Conservation (phyloP, 2,797 vertebrate species). For the Anniella stebbinsi region DNA sequence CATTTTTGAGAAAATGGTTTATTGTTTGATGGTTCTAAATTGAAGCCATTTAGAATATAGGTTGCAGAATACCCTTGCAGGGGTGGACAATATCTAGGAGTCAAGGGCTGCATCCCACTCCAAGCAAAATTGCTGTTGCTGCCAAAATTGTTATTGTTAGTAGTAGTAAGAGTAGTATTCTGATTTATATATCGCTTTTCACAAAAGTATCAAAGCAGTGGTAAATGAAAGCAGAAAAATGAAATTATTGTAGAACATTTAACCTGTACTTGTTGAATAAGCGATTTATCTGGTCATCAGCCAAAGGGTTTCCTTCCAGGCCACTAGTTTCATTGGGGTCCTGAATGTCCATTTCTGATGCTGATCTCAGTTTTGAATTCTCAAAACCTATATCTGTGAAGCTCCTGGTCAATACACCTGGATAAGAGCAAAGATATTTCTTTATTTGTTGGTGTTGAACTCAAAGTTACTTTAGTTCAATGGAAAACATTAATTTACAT, state of each 20-base stretch:
- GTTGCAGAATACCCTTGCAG: not conserved
- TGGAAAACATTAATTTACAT: not conserved
- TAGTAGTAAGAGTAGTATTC: no score
- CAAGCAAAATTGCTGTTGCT: no score
- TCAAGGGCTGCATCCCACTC: no score
- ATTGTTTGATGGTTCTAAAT: not conserved
- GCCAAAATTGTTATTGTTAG: no score
- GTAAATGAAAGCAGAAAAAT: no score
- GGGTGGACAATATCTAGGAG: no score
- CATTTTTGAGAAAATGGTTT: not conserved
- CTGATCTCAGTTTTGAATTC: slow-evolving; percentile 49
- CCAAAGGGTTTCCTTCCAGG: slow-evolving; percentile 68
- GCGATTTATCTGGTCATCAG: slow-evolving; percentile 68
- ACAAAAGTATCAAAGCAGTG: no score
- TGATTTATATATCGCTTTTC: no score
- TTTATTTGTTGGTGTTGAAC: slow-evolving; percentile 42
- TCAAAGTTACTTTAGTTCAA: slow-evolving; percentile 39
- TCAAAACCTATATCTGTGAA: slow-evolving; percentile 38
- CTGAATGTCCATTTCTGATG: slow-evolving; percentile 53
- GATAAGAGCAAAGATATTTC: slow-evolving; percentile 52
- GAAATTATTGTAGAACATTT: not conserved
- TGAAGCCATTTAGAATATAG: not conserved
- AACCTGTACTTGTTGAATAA: slow-evolving; percentile 76
- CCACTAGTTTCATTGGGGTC: slow-evolving; percentile 64
- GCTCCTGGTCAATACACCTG: slow-evolving; percentile 64